phyloP scores from a whole-genome alignment of 2,797 vertebrate species.

The Varecia variegata region DNA sequence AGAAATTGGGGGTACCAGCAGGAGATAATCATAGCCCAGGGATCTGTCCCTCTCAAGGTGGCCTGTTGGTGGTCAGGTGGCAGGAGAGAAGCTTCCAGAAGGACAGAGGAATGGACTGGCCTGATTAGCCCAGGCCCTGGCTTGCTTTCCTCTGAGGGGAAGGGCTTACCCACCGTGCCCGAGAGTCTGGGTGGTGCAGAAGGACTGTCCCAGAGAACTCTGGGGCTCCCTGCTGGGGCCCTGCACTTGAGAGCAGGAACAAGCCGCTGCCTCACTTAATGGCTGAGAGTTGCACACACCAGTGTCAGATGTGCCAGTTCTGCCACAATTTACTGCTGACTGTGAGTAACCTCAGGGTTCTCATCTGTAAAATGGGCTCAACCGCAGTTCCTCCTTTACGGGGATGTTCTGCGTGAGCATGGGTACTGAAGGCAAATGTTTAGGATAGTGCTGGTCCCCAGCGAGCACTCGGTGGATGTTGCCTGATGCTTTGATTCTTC shows the following conservation, averaged over 20 bases:
- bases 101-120: background rate
- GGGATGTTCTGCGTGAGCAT: background rate
- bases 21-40: background rate
- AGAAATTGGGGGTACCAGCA: background rate
- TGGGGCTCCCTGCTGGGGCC: background rate
- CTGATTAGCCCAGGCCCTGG: background rate
- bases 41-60: background rate
- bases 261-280: background rate
- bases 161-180: rapidly evolving
- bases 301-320: background rate
- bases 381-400: background rate
- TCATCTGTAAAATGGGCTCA: background rate
- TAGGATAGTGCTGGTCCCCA: rapidly evolving
- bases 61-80: background rate
- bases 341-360: background rate
- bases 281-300: background rate
- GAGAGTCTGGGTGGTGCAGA: background rate
- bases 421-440: background rate
- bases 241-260: background rate
- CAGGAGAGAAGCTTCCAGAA: background rate
- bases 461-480: rapidly evolving
- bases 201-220: background rate
- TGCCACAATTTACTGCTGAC: background rate
- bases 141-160: background rate
- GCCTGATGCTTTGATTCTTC: background rate